phyloP scores from a whole-genome alignment of 2,888 invertebrate genomes.

The Sepiola atlantica region DNA sequence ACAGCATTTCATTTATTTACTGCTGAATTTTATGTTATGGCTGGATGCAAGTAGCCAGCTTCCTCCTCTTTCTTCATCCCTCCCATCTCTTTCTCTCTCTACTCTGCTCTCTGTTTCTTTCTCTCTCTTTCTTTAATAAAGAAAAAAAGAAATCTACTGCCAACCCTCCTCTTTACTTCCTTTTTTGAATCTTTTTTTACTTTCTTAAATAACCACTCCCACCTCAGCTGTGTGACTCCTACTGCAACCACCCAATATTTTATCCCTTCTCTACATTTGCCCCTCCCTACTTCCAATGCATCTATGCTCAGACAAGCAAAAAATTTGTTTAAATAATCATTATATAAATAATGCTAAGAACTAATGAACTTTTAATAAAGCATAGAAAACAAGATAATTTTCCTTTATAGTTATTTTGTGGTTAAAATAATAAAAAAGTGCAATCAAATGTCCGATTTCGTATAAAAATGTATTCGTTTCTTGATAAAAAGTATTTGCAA shows the following conservation, averaged over 20 bases:
- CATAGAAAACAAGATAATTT: neutral
- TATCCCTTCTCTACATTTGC: neutral
- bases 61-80: neutral
- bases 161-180: neutral
- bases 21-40: neutral
- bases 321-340: neutral
- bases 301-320: neutral
- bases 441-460: neutral
- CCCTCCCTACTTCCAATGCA: neutral
- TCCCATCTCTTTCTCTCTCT: neutral
- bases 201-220: neutral
- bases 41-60: neutral
- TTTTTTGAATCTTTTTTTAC: neutral
- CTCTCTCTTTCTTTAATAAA: neutral
- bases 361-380: neutral
- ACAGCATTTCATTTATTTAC: conserved; percentile 12
- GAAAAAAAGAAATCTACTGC: too few relatives aligned
- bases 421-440: neutral
- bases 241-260: neutral
- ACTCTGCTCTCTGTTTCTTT: neutral
- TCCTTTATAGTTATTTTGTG: neutral
- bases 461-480: neutral
- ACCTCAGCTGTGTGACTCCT: neutral
- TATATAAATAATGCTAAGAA: neutral
- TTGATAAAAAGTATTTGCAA: neutral